phyloP scores from a whole-genome alignment of 2,113 vertebrate species.

The Megaceryle maxima region DNA sequence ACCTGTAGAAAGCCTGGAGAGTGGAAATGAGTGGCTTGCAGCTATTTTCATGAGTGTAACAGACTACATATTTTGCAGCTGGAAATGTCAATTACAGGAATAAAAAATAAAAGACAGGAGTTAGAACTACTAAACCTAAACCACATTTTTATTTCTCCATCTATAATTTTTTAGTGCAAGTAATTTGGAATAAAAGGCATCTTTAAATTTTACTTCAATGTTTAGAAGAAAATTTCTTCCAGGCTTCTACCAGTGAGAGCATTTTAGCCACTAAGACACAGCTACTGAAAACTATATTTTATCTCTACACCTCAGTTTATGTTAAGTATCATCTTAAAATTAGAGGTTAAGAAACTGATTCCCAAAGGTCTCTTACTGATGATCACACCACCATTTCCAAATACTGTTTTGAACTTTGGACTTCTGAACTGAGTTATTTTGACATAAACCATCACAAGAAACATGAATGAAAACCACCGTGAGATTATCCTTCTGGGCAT shows the following conservation, averaged over 20 bases:
- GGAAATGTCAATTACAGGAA: slow-evolving; percentile 9
- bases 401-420: not conserved
- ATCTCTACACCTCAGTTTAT: not conserved
- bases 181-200: slow-evolving; percentile 25
- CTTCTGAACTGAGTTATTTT: not conserved
- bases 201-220: slow-evolving; percentile 32
- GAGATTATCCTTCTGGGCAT: not conserved
- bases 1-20: not conserved
- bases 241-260: not conserved
- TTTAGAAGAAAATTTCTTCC: not conserved
- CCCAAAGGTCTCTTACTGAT: not conserved
- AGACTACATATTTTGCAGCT: not conserved
- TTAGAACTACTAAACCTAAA: slow-evolving; percentile 16
- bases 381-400: not conserved
- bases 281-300: not conserved
- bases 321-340: not conserved
- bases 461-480: not conserved
- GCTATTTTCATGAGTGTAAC: not conserved
- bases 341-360: not conserved
- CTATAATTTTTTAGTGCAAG: slow-evolving; percentile 37
- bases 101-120: not conserved
- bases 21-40: not conserved
- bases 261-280: not conserved
- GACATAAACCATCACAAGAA: not conserved
- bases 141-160: slow-evolving; percentile 22